A percentile compares a stretch with the other conserved stretches of the same genome.
These are phyloP conservation scores for Gadopsis bispinosus DNA, from an alignment of 2,797 vertebrate species.

Conservation along the genomic window DNA sequence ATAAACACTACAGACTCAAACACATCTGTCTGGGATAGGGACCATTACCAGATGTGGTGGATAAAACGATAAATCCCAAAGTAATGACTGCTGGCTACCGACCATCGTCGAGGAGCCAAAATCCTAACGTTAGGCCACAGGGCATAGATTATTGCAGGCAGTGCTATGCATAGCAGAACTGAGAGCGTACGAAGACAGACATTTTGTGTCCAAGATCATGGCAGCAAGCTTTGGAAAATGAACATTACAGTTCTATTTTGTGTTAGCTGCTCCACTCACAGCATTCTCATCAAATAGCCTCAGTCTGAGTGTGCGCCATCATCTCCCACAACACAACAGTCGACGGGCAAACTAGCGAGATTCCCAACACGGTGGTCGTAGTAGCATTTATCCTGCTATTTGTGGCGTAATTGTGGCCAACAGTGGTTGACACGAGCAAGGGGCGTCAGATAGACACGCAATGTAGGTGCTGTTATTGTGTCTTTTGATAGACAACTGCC, in stretches of 20 bases:
- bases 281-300: conserved; percentile 67
- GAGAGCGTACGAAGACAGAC: background rate
- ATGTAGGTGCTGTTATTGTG: conserved; percentile 75
- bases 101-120: conserved; percentile 61
- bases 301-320: conserved; percentile 82
- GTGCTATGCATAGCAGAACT: conserved; percentile 19
- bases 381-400: conserved; percentile 26
- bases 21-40: conserved; percentile 11
- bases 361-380: conserved; percentile 48
- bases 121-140: conserved; percentile 76
- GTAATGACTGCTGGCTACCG: conserved; percentile 53
- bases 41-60: conserved; percentile 9
- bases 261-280: conserved; percentile 44
- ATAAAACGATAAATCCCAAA: conserved; percentile 44
- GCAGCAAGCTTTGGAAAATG: background rate
- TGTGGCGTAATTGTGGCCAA: conserved; percentile 27
- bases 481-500: conserved; percentile 76
- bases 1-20: conserved; percentile 7
- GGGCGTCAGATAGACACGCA: conserved; percentile 49
- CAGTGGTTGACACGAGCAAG: conserved; percentile 38
- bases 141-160: conserved; percentile 67
- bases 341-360: conserved; percentile 76
- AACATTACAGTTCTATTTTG: conserved; percentile 7
- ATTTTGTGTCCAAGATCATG: background rate
- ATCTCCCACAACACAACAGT: conserved; percentile 80